A percentile compares a stretch with the other conserved stretches of the same genome.
Conservation (phyloP, 2,113 vertebrate species). For the Ammospiza caudacuta region DNA sequence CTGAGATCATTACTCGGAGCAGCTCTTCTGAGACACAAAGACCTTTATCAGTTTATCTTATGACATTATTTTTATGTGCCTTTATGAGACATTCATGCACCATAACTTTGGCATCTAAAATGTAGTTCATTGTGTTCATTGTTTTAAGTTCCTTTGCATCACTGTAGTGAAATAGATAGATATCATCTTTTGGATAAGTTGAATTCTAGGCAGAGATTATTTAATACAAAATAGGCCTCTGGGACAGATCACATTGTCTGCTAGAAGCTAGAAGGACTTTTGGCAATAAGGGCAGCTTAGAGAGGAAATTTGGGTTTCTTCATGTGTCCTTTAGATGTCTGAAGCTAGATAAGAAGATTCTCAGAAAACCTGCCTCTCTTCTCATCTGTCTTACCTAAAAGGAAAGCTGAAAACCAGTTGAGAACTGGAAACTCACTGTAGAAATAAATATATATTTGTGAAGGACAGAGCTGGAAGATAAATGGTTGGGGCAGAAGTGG, state of each 20-base stretch:
- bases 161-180: not conserved
- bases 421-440: not conserved
- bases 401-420: not conserved
- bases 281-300: not conserved
- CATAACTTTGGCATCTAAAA: slow-evolving; percentile 32
- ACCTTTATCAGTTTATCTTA: slow-evolving; percentile 56
- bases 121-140: not conserved
- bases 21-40: slow-evolving; percentile 51
- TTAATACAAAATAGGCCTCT: not conserved
- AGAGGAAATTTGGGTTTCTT: not conserved
- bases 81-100: slow-evolving; percentile 46
- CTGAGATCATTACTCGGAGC: slow-evolving; percentile 33
- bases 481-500: fast-evolving
- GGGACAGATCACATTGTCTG: not conserved
- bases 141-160: not conserved
- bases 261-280: not conserved
- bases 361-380: not conserved
- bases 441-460: not conserved
- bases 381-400: not conserved
- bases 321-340: not conserved
- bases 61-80: slow-evolving; percentile 47
- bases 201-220: not conserved
- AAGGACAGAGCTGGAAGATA: not conserved
- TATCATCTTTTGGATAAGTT: not conserved
- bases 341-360: not conserved